A percentile compares a stretch with the other conserved stretches of the same genome.
These are phyloP conservation scores for Meandrina meandrites DNA, from an alignment of 92 coral and sea anemone species.

Conservation along the genomic window DNA sequence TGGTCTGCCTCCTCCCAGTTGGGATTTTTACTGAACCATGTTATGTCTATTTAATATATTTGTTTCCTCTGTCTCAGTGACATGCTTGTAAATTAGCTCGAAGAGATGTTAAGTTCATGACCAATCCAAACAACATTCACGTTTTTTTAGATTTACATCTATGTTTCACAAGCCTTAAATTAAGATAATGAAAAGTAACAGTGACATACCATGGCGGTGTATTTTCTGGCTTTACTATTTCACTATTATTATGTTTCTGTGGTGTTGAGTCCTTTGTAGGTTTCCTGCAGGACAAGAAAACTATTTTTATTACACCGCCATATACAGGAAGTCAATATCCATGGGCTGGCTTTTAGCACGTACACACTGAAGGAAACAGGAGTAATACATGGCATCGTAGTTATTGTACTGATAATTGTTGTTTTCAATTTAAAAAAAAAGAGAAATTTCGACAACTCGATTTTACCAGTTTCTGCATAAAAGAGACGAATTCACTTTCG, in stretches of 20 bases:
- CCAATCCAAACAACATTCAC: too few relatives aligned
- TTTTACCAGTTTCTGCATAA: too few relatives aligned
- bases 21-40: too few relatives aligned
- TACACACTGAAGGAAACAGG: not conserved
- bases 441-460: not conserved
- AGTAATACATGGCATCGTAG: too few relatives aligned
- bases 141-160: too few relatives aligned
- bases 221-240: constrained; percentile 29
- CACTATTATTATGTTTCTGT: not conserved
- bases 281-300: not conserved
- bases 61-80: too few relatives aligned
- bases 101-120: too few relatives aligned
- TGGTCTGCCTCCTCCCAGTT: too few relatives aligned
- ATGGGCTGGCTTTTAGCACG: not conserved
- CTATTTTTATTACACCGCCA: not conserved
- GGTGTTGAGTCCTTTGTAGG: not conserved
- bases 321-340: not conserved
- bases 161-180: not conserved
- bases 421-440: not conserved
- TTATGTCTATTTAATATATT: too few relatives aligned
- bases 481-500: too few relatives aligned
- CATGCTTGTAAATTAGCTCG: too few relatives aligned
- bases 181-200: not conserved
- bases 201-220: constrained; percentile 41
- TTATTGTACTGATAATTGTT: not conserved